Evolutionary conservation across 2,797 vertebrate species (phyloP), one percentile per base, ranked within the genome.

Genomic region (Chrysocyon brachyurus): DNA sequence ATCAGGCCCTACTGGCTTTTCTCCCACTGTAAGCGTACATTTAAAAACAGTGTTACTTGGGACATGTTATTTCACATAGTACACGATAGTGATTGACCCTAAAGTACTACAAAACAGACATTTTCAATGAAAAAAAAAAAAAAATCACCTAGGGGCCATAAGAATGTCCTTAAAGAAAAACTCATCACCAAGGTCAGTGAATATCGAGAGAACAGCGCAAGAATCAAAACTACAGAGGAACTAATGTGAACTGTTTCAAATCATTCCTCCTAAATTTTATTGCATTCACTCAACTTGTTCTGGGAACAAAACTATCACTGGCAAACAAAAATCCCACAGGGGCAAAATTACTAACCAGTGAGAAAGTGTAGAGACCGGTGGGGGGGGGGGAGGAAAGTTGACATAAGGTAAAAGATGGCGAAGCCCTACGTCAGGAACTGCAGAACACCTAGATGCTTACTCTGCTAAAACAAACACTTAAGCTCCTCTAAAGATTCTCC

Each of bases 51-150:
- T 28, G 68, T 52, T 90, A 73, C 15, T 84, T 22, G 70, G 12
- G 22, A 75, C 49, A 31, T 7, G 12, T 81, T 75, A 90, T 28
- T 93, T 87, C 79, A 89, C 36, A 61, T 54, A 83, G 3, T 87
- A 33, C 33, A 57, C 73, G 84, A 90, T 5, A 28, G 22, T 89
- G 49, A 57, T 24, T 92, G 66, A 87, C 72, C 54, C 49, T 79
- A 92, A 89, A 86, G 21, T 28, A 68, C 15, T 24, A 95, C n/a
- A 87, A 16, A 72, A 75, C 6, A 86, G 21, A 36, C n/a, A 95
- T 54, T 85, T 94, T 73, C 96, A 92, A 31, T 86, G 54, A 91
- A 97, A 96, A 94, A 56, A 46, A 75, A 75, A 40, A 40, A 77
- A 78, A 81, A 49, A 59, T 73, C 40, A 93, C 57, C 59, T 59